These are phyloP conservation scores for Cerceris ruficornis DNA, from an alignment of 2,888 invertebrate genomes.

Conservation along the genomic window DNA sequence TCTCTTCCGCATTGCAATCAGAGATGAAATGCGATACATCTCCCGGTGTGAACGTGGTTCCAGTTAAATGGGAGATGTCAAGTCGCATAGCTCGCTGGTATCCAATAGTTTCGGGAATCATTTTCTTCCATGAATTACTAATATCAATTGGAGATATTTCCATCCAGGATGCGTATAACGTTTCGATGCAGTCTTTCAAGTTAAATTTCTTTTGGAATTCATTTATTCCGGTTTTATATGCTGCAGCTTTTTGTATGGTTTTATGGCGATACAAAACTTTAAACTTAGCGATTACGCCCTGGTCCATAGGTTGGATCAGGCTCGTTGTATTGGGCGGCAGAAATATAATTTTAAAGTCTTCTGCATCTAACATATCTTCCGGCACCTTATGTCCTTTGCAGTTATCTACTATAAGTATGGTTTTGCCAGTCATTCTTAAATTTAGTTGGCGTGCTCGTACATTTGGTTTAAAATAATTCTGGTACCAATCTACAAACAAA, in stretches of 20 bases:
- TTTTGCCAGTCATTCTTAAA: constrained; percentile 24
- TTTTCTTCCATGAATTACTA: not conserved
- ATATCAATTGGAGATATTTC: constrained; percentile 21
- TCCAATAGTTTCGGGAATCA: not conserved
- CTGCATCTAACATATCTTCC: constrained; percentile 3
- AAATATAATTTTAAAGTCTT: constrained; percentile 51
- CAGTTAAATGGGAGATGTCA: no score
- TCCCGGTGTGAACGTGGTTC: no score
- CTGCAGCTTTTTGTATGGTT: constrained; percentile 44
- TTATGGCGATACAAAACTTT: constrained; percentile 58
- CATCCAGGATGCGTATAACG: constrained; percentile 59
- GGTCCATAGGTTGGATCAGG: constrained; percentile 68
- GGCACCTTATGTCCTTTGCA: constrained; percentile 9
- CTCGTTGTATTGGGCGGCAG: constrained; percentile 62
- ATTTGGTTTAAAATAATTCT: constrained; percentile 1
- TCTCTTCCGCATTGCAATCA: no score
- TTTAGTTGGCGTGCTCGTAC: not conserved
- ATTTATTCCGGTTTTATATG: constrained; percentile 38
- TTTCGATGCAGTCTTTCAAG: constrained; percentile 55
- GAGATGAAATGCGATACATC: no score
- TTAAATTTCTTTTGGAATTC: constrained; percentile 46
- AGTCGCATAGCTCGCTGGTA: no score
- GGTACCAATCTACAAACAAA: constrained; percentile 5
- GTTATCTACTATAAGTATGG: constrained; percentile 56
- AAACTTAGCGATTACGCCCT: constrained; percentile 61